A percentile compares a stretch with the other conserved stretches of the same genome.
Conservation (phyloP, 2,113 vertebrate species). For the Clinocottus analis region DNA sequence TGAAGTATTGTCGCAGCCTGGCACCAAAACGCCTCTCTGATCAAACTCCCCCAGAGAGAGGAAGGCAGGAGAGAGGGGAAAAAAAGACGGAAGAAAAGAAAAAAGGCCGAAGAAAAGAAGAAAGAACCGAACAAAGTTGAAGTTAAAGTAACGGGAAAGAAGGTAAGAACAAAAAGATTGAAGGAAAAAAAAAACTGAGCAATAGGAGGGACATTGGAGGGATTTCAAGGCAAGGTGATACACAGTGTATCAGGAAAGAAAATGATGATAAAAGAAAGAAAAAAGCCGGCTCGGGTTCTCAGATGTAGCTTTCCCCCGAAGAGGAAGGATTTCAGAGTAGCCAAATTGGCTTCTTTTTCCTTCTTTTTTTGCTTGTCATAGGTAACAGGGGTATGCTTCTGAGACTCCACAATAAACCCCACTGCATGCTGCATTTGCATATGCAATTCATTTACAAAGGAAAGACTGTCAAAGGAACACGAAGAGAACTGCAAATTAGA, state of each 20-base stretch:
- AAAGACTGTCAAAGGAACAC: constrained; percentile 41
- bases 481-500: constrained; percentile 46
- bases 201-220: constrained; percentile 26
- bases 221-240: constrained; percentile 30
- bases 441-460: constrained; percentile 64
- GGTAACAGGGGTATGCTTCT: constrained; percentile 51
- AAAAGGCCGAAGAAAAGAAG: constrained; percentile 34
- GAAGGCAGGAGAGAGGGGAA: constrained; percentile 49
- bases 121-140: constrained; percentile 48
- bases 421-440: constrained; percentile 60
- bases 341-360: constrained; percentile 68
- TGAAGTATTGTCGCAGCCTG: constrained; percentile 66
- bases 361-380: constrained; percentile 57
- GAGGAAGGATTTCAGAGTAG: constrained; percentile 56
- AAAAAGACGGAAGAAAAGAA: neutral
- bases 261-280: constrained; percentile 41
- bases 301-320: constrained; percentile 50
- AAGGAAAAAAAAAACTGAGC: constrained; percentile 21
- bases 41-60: constrained; percentile 66
- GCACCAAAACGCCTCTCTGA: constrained; percentile 66
- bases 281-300: constrained; percentile 61
- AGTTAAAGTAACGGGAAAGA: constrained; percentile 51
- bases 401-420: constrained; percentile 61
- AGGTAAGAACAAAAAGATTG: constrained; percentile 45
- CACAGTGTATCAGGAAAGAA: constrained; percentile 34